A percentile compares a stretch with the other conserved stretches of the same genome.
Conservation (phyloP, 2,888 invertebrate species). For the Lepidochrysops patricia region DNA sequence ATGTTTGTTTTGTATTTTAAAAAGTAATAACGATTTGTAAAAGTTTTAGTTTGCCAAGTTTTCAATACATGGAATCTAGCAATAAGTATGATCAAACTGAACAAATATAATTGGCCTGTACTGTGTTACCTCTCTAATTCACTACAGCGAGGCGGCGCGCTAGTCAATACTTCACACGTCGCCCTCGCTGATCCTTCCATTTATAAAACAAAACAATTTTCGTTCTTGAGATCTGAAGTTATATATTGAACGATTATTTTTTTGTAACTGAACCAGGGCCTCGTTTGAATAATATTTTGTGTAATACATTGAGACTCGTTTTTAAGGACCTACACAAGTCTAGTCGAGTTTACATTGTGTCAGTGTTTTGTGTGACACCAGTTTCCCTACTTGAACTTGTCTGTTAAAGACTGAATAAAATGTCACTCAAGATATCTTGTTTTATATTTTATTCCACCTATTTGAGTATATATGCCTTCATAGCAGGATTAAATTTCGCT, state of each 20-base stretch:
- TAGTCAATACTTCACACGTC: constrained; percentile 22
- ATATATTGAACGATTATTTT: constrained; percentile 13
- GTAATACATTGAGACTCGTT: constrained; percentile 11
- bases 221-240: constrained; percentile 10
- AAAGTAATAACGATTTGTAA: background rate
- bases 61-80: background rate
- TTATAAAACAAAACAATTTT: constrained; percentile 1
- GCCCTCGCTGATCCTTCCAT: constrained; percentile 14
- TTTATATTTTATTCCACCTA: background rate
- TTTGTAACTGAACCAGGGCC: constrained; percentile 7
- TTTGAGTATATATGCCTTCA: too few relatives aligned
- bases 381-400: constrained; percentile 32
- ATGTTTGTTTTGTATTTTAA: background rate
- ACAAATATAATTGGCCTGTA: constrained; percentile 10
- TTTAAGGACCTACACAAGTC: constrained; percentile 9
- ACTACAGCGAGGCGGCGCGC: constrained; percentile 17
- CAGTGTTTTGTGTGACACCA: constrained; percentile 17
- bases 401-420: constrained; percentile 56
- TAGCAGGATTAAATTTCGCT: too few relatives aligned
- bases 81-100: background rate
- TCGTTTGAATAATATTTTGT: constrained; percentile 9
- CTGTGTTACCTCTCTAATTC: background rate
- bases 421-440: background rate
- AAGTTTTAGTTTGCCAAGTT: background rate
- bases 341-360: constrained; percentile 16